These are phyloP conservation scores for Phengaris alcon DNA, from an alignment of 2,888 invertebrate species.

Conservation along the genomic window DNA sequence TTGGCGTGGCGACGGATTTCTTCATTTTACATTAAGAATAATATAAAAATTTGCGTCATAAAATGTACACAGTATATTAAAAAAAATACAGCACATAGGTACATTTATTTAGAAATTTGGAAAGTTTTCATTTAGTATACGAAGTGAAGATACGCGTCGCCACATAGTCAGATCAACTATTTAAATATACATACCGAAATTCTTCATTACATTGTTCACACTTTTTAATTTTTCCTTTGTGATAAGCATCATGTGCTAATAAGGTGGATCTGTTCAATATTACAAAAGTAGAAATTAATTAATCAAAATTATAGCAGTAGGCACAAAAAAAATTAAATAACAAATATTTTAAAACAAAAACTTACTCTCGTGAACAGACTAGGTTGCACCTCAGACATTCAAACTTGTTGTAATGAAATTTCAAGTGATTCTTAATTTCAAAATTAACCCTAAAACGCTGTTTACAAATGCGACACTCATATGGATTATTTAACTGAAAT, in stretches of 20 bases:
- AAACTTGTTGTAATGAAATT: conserved; percentile 58
- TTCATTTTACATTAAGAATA: no score
- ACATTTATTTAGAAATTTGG: no score
- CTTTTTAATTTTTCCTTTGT: conserved; percentile 58
- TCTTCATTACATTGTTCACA: conserved; percentile 61
- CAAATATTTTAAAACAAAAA: conserved; percentile 31
- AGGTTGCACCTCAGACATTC: conserved; percentile 59
- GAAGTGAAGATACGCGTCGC: no score
- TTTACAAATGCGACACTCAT: conserved; percentile 61
- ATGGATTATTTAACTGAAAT: conserved; percentile 40
- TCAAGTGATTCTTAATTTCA: conserved; percentile 52
- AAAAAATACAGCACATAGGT: no score
- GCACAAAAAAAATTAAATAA: background rate
- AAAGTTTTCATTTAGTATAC: no score
- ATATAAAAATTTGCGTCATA: no score
- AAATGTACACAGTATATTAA: no score
- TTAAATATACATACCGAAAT: conserved; percentile 51
- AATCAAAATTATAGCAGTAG: background rate
- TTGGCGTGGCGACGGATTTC: no score
- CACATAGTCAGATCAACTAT: background rate
- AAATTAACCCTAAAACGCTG: conserved; percentile 58
- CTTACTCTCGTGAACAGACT: conserved; percentile 60
- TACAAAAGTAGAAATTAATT: background rate
- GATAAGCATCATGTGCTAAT: conserved; percentile 62
- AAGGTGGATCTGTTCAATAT: conserved; percentile 55